These are phyloP conservation scores for Drosophila nigricruria DNA, from an alignment of 2,888 invertebrate genomes.

Conservation along the genomic window DNA sequence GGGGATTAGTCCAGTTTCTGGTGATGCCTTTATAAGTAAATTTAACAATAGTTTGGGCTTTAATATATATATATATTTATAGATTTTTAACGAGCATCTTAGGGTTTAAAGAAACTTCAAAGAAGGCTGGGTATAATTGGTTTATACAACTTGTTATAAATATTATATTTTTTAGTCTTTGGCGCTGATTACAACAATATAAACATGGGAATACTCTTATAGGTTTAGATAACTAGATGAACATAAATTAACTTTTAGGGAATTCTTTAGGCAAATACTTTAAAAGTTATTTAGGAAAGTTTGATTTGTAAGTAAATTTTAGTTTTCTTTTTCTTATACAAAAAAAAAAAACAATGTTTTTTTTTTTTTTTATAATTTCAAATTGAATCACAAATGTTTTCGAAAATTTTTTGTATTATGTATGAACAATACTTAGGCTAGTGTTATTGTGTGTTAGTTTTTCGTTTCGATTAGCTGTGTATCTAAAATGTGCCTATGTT, in stretches of 20 bases:
- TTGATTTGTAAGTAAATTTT: slow-evolving; percentile 33
- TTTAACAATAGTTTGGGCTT: slow-evolving; percentile 56
- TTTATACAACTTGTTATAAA: slow-evolving; percentile 32
- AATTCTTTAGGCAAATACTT: slow-evolving; percentile 61
- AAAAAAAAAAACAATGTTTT: slow-evolving; percentile 63
- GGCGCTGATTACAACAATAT: slow-evolving; percentile 72
- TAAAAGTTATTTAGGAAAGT: slow-evolving; percentile 58
- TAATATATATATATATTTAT: slow-evolving; percentile 26
- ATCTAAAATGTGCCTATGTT: slow-evolving; percentile 54
- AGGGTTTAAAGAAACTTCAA: slow-evolving; percentile 48
- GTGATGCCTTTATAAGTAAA: slow-evolving; percentile 26
- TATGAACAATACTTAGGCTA: slow-evolving; percentile 65
- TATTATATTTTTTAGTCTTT: slow-evolving; percentile 56
- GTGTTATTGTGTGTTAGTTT: slow-evolving; percentile 38
- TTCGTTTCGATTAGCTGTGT: slow-evolving; percentile 42
- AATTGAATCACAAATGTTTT: slow-evolving; percentile 77
- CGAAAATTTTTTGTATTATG: slow-evolving; percentile 58
- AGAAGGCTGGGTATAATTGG: slow-evolving; percentile 57
- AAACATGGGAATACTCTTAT: slow-evolving; percentile 39
- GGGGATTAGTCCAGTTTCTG: slow-evolving; percentile 45
- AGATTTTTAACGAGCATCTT: slow-evolving; percentile 49
- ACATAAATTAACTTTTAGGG: slow-evolving; percentile 40
- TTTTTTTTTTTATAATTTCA: slow-evolving; percentile 54
- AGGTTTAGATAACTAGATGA: slow-evolving; percentile 36
- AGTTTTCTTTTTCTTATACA: slow-evolving; percentile 34